phyloP scores from a whole-genome alignment of 2,113 vertebrate genomes.

The Morphnarchus princeps region DNA sequence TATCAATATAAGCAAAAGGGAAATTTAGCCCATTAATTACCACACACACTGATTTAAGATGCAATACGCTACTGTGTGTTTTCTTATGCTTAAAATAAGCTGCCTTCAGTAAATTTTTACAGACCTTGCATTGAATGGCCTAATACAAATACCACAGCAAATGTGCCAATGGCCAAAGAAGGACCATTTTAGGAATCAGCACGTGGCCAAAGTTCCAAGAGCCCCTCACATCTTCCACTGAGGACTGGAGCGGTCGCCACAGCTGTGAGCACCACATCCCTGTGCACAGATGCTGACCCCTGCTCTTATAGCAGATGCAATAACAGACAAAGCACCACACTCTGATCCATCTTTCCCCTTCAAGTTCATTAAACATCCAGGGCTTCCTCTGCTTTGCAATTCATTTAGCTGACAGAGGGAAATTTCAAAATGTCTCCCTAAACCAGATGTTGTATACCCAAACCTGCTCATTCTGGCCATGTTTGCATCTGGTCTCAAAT shows the following conservation, averaged over 20 bases:
- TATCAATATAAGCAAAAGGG: not conserved
- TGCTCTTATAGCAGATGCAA: not conserved
- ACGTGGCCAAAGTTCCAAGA: rapidly evolving
- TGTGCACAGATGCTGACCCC: not conserved
- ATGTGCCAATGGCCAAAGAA: not conserved
- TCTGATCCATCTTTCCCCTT: not conserved
- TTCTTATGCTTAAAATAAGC: not conserved
- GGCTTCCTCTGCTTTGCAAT: not conserved
- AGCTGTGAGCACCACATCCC: not conserved
- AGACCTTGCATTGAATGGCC: not conserved
- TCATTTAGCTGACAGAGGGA: not conserved
- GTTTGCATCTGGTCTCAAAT: not conserved
- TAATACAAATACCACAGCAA: not conserved
- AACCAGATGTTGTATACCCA: not conserved
- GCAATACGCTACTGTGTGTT: not conserved
- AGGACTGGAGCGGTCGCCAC: not conserved
- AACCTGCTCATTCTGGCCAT: not conserved
- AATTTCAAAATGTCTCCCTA: not conserved
- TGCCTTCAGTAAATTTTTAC: not conserved
- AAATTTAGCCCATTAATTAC: not conserved
- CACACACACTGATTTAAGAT: not conserved
- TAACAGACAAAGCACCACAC: not conserved
- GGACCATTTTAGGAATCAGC: not conserved
- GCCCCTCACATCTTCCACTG: not conserved
- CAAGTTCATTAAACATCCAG: not conserved